Conservation (phyloP, 2,888 invertebrate species). For the Chymomyza fuscimana region DNA sequence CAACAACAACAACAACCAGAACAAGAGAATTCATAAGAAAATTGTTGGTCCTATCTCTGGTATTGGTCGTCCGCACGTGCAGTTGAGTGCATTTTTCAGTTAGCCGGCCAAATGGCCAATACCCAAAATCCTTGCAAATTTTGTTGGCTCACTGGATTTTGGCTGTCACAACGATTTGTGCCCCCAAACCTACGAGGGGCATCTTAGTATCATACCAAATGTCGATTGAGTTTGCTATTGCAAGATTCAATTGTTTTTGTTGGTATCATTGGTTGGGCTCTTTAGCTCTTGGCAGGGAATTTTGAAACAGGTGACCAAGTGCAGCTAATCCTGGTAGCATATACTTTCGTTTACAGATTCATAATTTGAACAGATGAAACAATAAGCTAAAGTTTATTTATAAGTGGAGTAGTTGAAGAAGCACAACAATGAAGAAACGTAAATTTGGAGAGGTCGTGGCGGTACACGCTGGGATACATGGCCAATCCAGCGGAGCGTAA, state of each 20-base stretch:
- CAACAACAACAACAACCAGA: not conserved
- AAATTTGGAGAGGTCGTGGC: too few species aligned
- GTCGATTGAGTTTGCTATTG: not conserved
- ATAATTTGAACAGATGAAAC: not conserved
- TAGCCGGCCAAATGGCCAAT: not conserved
- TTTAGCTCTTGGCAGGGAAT: not conserved
- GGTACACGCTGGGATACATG: too few species aligned
- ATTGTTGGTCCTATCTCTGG: not conserved
- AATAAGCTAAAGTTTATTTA: too few species aligned
- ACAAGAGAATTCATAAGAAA: constrained; percentile 2
- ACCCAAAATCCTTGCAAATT: not conserved
- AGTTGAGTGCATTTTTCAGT: constrained; percentile 22
- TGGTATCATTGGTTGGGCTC: not conserved
- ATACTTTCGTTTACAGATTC: not conserved
- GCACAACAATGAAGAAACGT: too few species aligned
- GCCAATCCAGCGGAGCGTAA: too few species aligned
- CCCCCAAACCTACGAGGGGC: not conserved
- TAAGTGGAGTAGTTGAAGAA: too few species aligned
- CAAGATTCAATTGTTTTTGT: not conserved
- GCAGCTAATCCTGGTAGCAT: not conserved
- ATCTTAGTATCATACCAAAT: not conserved
- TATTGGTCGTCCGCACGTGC: constrained; percentile 18
- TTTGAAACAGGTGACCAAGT: not conserved
- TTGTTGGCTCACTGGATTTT: not conserved
- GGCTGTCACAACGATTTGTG: not conserved